A percentile compares a stretch with the other conserved stretches of the same genome.
Conservation (phyloP, 1,140 invertebrate species). For the Teleogryllus occipitalis region DNA sequence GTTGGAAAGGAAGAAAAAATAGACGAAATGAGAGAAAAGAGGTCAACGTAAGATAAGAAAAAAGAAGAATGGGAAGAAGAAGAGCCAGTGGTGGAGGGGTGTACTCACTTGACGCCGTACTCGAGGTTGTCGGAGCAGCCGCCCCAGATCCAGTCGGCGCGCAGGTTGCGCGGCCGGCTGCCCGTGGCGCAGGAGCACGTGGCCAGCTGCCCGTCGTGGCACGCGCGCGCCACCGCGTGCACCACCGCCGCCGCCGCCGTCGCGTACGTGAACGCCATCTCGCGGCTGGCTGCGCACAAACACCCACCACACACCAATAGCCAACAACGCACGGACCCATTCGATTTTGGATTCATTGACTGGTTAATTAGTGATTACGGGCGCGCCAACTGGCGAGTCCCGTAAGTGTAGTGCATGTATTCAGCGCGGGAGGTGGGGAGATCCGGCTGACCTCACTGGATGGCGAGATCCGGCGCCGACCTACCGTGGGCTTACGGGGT, state of each 20-base stretch:
- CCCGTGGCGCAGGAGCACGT: conserved; percentile 82
- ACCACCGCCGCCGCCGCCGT: conserved; percentile 82
- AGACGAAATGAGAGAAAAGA: background rate
- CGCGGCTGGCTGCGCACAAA: conserved; percentile 62
- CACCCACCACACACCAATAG: background rate
- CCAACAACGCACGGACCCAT: background rate
- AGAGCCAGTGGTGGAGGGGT: background rate
- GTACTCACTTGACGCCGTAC: conserved; percentile 83
- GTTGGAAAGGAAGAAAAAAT: no score
- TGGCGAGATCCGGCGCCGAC: no score
- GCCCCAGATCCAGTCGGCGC: conserved; percentile 92
- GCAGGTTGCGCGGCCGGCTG: conserved; percentile 65
- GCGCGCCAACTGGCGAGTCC: no score
- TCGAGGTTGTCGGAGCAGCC: conserved; percentile 93
- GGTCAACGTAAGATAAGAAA: background rate
- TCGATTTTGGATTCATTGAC: no score
- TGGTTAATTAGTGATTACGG: no score
- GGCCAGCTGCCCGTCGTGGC: conserved; percentile 77
- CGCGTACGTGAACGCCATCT: conserved; percentile 86
- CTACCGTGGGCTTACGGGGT: no score
- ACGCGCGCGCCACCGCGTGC: conserved; percentile 74
- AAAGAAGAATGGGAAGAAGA: background rate
- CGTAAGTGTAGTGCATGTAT: no score
- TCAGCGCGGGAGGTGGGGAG: no score
- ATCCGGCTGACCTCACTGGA: no score